A percentile compares a stretch with the other conserved stretches of the same genome.
phyloP scores from a whole-genome alignment of 1,140 invertebrate genomes.

The Pachyrhynchus sulphureomaculatus region DNA sequence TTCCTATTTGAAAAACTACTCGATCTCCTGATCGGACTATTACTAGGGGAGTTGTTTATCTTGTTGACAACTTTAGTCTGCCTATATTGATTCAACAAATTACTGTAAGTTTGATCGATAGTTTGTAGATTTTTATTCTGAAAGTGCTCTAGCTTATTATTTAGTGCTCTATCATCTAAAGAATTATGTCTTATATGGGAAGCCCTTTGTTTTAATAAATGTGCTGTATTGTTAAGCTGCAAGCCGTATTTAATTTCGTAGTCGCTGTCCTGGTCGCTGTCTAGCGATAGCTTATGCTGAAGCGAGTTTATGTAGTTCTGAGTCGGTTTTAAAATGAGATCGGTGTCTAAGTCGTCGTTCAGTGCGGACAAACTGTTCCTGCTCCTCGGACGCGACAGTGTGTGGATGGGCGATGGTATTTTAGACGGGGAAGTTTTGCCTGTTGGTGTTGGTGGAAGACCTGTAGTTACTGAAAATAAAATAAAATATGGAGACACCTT shows the following conservation, averaged over 20 bases:
- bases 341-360: constrained; percentile 60
- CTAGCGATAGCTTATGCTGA: constrained; percentile 56
- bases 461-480: constrained; percentile 19
- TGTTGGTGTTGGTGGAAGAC: constrained; percentile 24
- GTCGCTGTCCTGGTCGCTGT: constrained; percentile 47
- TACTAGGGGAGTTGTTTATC: constrained; percentile 51
- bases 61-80: constrained; percentile 45
- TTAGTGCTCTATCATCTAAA: constrained; percentile 51
- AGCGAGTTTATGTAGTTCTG: constrained; percentile 68
- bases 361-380: constrained; percentile 51
- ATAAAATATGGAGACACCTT: no score
- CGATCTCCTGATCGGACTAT: constrained; percentile 47
- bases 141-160: constrained; percentile 51
- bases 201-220: constrained; percentile 47
- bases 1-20: constrained; percentile 50
- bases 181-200: constrained; percentile 56
- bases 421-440: constrained; percentile 55
- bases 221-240: constrained; percentile 47
- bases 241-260: constrained; percentile 41
- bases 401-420: constrained; percentile 62
- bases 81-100: constrained; percentile 48
- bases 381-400: constrained; percentile 54
- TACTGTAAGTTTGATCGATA: constrained; percentile 51
- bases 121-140: constrained; percentile 48
- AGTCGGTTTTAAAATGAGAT: constrained; percentile 66